These are phyloP conservation scores for Pelecanus crispus DNA, from an alignment of 2,113 vertebrate species.

Conservation along the genomic window DNA sequence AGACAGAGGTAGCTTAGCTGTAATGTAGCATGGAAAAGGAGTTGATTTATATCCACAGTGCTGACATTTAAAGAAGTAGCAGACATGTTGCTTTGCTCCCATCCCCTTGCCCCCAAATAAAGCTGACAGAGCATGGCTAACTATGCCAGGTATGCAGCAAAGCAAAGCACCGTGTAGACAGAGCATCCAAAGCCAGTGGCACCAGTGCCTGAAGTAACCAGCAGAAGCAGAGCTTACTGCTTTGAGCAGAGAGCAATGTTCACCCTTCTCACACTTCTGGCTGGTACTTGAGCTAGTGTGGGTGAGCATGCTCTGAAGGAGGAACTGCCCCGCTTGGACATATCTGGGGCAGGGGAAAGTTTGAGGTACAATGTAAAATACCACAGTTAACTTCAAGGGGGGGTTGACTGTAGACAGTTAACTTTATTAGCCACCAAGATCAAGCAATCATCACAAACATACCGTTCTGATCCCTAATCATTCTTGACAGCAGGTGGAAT, in stretches of 20 bases:
- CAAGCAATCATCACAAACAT: not conserved
- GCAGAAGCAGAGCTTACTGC: not conserved
- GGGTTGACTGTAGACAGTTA: not conserved
- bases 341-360: not conserved
- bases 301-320: fast-evolving
- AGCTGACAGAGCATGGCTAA: not conserved
- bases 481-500: slow-evolving; percentile 12
- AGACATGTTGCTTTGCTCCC: not conserved
- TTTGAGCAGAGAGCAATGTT: not conserved
- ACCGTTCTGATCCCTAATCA: not conserved
- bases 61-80: not conserved
- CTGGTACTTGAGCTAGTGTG: not conserved
- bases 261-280: no score
- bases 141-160: fast-evolving
- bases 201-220: not conserved
- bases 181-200: not conserved
- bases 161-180: not conserved
- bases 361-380: not conserved
- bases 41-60: not conserved
- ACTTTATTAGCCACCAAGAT: not conserved
- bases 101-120: no score
- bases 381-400: not conserved
- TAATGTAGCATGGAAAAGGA: fast-evolving
- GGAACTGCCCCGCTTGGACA: not conserved
- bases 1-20: not conserved